These are phyloP conservation scores for Diadumene lineata DNA, from an alignment of 92 coral and sea anemone genomes.

Conservation along the genomic window DNA sequence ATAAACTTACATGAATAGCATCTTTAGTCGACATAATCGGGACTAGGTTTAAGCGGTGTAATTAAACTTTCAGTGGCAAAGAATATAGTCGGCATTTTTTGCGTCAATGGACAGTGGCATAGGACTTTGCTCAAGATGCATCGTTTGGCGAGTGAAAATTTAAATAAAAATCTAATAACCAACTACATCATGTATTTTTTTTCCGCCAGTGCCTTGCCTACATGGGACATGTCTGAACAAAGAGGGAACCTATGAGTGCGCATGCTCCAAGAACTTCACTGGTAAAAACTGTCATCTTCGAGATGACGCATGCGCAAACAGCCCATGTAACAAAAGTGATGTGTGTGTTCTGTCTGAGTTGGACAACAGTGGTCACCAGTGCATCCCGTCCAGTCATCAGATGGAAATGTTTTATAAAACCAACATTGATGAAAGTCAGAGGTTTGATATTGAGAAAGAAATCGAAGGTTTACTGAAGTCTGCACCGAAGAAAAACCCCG, in stretches of 20 bases:
- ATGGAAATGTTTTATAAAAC: conserved; percentile 46
- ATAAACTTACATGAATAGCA: too few relatives aligned
- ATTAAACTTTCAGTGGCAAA: too few relatives aligned
- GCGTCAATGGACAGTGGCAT: too few relatives aligned
- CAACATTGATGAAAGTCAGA: conserved; percentile 23
- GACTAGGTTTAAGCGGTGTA: too few relatives aligned
- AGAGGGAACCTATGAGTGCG: conserved; percentile 66
- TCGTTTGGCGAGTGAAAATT: too few relatives aligned
- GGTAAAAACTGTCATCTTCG: conserved; percentile 71
- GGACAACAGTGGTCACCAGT: conserved; percentile 46
- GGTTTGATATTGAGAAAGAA: conserved; percentile 57
- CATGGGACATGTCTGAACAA: conserved; percentile 57
- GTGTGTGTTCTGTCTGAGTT: conserved; percentile 62
- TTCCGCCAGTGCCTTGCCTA: conserved; percentile 58
- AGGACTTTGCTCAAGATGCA: too few relatives aligned
- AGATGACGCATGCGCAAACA: conserved; percentile 43
- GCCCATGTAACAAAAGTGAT: conserved; percentile 43
- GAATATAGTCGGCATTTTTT: too few relatives aligned
- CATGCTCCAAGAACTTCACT: conserved; percentile 46
- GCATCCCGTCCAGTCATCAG: conserved; percentile 35
- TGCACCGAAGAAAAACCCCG: conserved; percentile 42
- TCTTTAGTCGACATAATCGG: too few relatives aligned
- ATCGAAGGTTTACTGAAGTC: conserved; percentile 63
- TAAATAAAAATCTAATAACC: not conserved
- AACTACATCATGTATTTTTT: not conserved